Evolutionary conservation across 2,888 invertebrate genomes (phyloP).

Genomic region (Coelopa pilipes): DNA sequence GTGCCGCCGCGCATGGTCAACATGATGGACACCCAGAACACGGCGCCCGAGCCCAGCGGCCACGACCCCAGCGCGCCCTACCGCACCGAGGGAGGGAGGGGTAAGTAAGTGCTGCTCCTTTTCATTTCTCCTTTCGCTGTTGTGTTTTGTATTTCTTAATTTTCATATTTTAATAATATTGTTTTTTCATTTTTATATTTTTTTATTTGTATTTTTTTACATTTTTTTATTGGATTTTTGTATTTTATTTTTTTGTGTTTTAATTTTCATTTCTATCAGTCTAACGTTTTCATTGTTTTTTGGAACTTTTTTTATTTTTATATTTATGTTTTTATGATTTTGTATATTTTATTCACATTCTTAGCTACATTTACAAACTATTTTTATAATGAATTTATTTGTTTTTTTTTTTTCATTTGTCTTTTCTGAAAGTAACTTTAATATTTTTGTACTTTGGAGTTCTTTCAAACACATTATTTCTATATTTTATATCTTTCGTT

Average conservation of each 20-base stretch:
- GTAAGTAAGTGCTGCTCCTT: slow-evolving; percentile 80
- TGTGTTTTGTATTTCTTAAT: background rate
- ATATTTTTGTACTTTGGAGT: too few species aligned
- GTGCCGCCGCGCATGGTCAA: slow-evolving; percentile 79
- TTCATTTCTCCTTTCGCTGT: slow-evolving; percentile 56
- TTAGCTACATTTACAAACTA: too few species aligned
- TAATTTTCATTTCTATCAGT: background rate
- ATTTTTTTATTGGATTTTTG: background rate
- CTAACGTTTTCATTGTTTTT: too few species aligned
- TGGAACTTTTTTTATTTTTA: too few species aligned
- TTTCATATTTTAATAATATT: slow-evolving; percentile 1
- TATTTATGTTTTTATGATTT: too few species aligned
- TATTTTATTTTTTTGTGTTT: background rate
- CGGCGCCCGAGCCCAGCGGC: slow-evolving; percentile 64
- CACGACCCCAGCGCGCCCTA: slow-evolving; percentile 63
- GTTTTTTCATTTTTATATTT: background rate
- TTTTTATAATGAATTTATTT: too few species aligned
- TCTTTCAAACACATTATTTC: too few species aligned
- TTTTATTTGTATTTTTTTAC: background rate
- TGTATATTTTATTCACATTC: too few species aligned
- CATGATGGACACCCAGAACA: slow-evolving; percentile 66
- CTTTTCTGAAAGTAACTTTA: too few species aligned
- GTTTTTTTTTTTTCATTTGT: too few species aligned
- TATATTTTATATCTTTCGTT: too few species aligned
- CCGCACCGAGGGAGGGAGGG: slow-evolving; percentile 74